Evolutionary conservation across 2,888 invertebrate genomes (phyloP), one percentile per base, ranked within the genome.

Genomic region (Aspidapion aeneum): DNA sequence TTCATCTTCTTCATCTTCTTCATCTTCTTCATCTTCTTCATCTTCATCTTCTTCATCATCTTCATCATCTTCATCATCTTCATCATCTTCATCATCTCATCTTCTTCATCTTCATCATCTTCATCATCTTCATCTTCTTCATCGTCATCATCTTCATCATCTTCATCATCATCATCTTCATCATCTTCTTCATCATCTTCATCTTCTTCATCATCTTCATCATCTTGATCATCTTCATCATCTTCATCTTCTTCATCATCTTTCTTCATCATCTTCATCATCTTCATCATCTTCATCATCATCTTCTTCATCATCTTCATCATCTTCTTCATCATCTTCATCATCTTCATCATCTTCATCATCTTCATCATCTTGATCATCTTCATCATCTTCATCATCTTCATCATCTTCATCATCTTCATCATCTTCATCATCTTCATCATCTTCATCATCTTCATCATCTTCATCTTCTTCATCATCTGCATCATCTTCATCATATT

Each of bases 1-100:
- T n/a, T n/a, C n/a, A n/a, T n/a, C n/a, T n/a, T n/a, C n/a, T n/a
- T 51, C 51, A 18, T 51, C 51, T 3, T 51, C 12, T 51, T 51
- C 51, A 18, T 51, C 51, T 51, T 51, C 51, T 51, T 51, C 51
- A 51, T 51, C 51, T 51, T 51, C 51, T 18, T 51, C 51, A 18
- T 51, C 51, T 5, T 51, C 51, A 5, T 51, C 51, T 5, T 51
- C 51, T 51, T 51, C 51, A 51, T 5, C 51, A 18, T 51, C 51
- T 51, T 51, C 51, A 51, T 51, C 51, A 18, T 51, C 51, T 5
- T 51, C 51, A 5, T 51, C 51, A 5, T 51, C 51, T 51, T 51
- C n/a, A n/a, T n/a, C n/a, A n/a, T n/a, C n/a, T n/a, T n/a, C n/a
- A n/a, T n/a, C n/a, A n/a, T n/a, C n/a, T n/a, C 51, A 51, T 51